Evolutionary conservation across 23 tunicate species (phyloP).

Genomic region (Halocynthia aurantium): DNA sequence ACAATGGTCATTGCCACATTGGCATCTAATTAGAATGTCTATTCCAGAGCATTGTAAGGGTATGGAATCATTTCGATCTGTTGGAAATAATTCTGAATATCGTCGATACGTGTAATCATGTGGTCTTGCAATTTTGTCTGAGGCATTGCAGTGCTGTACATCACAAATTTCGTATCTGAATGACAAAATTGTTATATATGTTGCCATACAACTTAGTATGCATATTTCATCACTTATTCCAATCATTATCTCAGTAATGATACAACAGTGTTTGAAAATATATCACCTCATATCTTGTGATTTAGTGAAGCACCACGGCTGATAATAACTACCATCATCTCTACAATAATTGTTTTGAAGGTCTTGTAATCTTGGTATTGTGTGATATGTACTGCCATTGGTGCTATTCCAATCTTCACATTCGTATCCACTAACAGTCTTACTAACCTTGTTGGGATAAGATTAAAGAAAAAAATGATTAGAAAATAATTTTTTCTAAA

Average conservation of each 20-base stretch:
- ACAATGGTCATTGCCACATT: constrained; percentile 26
- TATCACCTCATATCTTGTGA: constrained; percentile 19
- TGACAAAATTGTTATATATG: no score
- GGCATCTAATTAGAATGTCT: neutral
- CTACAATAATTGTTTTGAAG: constrained; percentile 19
- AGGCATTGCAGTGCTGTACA: neutral
- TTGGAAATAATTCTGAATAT: constrained; percentile 5
- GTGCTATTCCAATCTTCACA: no score
- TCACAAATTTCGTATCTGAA: constrained; percentile 25
- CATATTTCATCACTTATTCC: no score
- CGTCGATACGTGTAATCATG: neutral
- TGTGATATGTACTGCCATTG: no score
- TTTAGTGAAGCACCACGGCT: constrained; percentile 27
- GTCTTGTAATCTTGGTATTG: no score
- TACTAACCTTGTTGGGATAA: no score
- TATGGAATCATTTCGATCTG: neutral
- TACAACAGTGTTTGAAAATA: neutral
- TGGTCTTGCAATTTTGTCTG: neutral
- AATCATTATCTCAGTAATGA: neutral
- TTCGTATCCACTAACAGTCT: no score
- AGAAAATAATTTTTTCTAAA: no score
- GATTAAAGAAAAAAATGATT: no score
- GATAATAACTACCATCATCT: constrained; percentile 29
- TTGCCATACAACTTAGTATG: no score
- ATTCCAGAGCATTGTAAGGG: neutral